phyloP scores from a whole-genome alignment of 2,888 invertebrate genomes.

The Lycia hirtaria region DNA sequence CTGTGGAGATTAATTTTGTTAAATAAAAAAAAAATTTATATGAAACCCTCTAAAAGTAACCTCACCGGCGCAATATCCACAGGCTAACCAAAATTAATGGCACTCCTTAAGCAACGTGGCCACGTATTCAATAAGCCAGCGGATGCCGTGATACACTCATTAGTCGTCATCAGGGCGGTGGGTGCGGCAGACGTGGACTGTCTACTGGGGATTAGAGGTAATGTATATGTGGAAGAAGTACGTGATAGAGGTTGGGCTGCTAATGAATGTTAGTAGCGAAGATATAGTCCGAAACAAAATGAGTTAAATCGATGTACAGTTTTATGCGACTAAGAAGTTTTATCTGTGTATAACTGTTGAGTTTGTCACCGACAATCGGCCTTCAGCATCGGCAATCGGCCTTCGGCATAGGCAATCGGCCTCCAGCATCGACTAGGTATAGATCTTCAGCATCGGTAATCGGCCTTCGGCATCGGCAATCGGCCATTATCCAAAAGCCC shows the following conservation, averaged over 20 bases:
- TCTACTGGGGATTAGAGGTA: slow-evolving; percentile 5
- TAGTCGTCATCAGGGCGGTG: slow-evolving; percentile 37
- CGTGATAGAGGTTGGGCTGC: neutral
- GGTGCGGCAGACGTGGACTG: slow-evolving; percentile 29
- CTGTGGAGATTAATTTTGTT: too few species aligned
- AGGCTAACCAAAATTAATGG: slow-evolving; percentile 23
- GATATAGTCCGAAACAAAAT: neutral
- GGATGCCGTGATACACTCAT: slow-evolving; percentile 35
- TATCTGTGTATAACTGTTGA: too few species aligned
- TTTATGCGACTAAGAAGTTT: too few species aligned
- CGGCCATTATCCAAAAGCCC: too few species aligned
- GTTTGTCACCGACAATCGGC: too few species aligned
- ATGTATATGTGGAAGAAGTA: slow-evolving; percentile 1
- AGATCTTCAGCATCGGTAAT: too few species aligned
- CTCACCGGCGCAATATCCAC: slow-evolving; percentile 4
- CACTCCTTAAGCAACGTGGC: slow-evolving; percentile 30
- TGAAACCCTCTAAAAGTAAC: neutral
- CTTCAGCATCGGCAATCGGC: too few species aligned
- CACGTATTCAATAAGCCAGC: slow-evolving; percentile 43
- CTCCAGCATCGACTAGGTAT: too few species aligned
- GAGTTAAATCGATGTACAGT: too few species aligned
- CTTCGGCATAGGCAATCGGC: too few species aligned
- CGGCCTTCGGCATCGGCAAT: too few species aligned
- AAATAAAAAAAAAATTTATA: too few species aligned
- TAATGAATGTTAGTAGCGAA: neutral